A percentile compares a stretch with the other conserved stretches of the same genome.
Evolutionary conservation across 2,113 vertebrate species (phyloP).

Genomic region (Lophius piscatorius): DNA sequence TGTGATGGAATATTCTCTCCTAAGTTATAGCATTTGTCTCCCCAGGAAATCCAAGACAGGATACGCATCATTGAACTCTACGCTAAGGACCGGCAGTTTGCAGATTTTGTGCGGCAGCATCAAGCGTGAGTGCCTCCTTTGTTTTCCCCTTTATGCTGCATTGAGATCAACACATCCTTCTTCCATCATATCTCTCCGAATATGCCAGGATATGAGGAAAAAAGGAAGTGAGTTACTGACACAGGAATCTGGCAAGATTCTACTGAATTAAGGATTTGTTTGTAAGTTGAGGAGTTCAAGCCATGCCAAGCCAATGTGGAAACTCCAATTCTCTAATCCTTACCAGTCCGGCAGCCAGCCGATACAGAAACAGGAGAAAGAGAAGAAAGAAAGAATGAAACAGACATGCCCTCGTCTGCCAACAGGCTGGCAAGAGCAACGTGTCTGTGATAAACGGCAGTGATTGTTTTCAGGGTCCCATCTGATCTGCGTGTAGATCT

Average conservation of each 20-base stretch:
- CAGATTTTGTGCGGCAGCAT: conserved; percentile 91
- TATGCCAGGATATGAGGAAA: conserved; percentile 19
- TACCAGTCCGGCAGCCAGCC: not conserved
- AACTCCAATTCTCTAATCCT: not conserved
- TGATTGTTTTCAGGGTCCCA: conserved; percentile 29
- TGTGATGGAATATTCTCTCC: conserved; percentile 35
- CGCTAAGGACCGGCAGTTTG: conserved; percentile 92
- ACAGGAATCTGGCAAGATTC: conserved; percentile 14
- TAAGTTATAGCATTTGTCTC: conserved; percentile 39
- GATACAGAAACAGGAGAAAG: no score
- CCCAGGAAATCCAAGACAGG: conserved; percentile 95
- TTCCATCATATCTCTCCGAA: no score
- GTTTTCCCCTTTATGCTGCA: not conserved
- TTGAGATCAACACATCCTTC: conserved; percentile 38
- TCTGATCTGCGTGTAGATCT: conserved; percentile 23
- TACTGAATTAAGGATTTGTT: conserved; percentile 12
- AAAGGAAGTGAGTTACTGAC: conserved; percentile 39
- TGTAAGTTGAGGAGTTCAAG: conserved; percentile 8
- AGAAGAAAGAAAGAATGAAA: not conserved
- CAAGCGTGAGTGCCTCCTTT: conserved; percentile 84
- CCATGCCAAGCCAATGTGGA: conserved; percentile 26
- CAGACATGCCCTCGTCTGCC: conserved; percentile 42
- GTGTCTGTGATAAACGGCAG: conserved; percentile 1
- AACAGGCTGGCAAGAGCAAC: conserved; percentile 25
- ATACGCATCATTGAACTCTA: conserved; percentile 95